Base-by-base conservation (phyloP, 1,140 invertebrate species). In the Sinonovacula constricta region DNA sequence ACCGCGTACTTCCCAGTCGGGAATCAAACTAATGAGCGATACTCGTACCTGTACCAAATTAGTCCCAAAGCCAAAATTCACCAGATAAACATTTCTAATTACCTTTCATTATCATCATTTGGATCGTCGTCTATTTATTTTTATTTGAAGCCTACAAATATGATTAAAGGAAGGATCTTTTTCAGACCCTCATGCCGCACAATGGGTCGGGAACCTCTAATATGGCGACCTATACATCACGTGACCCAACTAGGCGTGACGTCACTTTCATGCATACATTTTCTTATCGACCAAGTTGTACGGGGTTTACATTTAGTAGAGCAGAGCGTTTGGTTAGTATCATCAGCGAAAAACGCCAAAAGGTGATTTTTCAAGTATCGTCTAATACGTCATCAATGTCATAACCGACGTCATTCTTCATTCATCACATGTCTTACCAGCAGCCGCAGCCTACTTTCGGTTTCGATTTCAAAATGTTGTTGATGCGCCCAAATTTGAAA, bases 221-320 rank as follows among this genome's bases (percentile, higher is more conserved):
- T 10, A 45, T 45, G 39, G 39, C 39, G 39, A 45, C 39, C 39
- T 45, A 7, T 45, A 7, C 18, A 45, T 45, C 39, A 45, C 39
- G 39, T 45, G 39, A 45, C 39, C 18, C 18, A 18, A 10, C 7
- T 7, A 10, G 7, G 39, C 39, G 39, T 45, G 39, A 45, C 39
- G 39, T 45, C 39, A 45, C 39, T 45, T 45, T 45, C 39, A 45
- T 45, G 39, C 39, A 45, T 45, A 45, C 39, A 45, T 45, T 45
- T 45, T 7, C 39, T 45, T 45, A 45, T 45, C 39, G 39, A 45
- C 39, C 39, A 45, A 10, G 7, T 7, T 10, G 18, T 7, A 45
- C 7, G 39, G 39, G 39, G 39, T 45, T 45, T 45, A 45, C 39
- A 45, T 18, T 45, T 45, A 45, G 7, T 45, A 45, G 18, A 45